phyloP scores from a whole-genome alignment of 2,888 invertebrate genomes.

The Lamproptera curius region DNA sequence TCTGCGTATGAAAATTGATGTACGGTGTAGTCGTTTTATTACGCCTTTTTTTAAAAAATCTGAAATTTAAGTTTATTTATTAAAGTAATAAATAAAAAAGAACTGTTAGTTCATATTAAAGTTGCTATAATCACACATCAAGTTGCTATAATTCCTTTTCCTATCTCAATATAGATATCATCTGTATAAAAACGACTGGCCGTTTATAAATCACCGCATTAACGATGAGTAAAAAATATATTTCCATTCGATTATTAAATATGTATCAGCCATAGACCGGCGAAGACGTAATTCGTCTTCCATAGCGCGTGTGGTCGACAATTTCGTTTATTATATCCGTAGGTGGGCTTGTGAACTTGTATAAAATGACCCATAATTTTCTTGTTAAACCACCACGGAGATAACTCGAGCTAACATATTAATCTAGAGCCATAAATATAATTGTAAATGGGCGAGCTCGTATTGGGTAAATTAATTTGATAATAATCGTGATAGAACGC shows the following conservation, averaged over 20 bases:
- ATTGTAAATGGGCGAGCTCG: slow-evolving; percentile 31
- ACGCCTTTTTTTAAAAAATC: no score
- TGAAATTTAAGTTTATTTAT: no score
- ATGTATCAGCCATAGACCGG: slow-evolving; percentile 32
- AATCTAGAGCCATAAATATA: slow-evolving; percentile 60
- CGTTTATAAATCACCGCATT: slow-evolving; percentile 41
- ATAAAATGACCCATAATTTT: slow-evolving; percentile 69
- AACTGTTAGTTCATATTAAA: no score
- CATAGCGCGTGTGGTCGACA: slow-evolving; percentile 59
- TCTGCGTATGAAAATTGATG: no score
- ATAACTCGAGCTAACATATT: slow-evolving; percentile 57
- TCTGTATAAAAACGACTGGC: slow-evolving; percentile 39
- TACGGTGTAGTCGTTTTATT: no score
- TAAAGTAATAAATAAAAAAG: no score
- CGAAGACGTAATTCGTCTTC: slow-evolving; percentile 39
- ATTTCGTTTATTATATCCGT: slow-evolving; percentile 61
- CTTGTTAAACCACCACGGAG: slow-evolving; percentile 58
- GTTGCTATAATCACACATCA: no score
- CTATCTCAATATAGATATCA: no score
- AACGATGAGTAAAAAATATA: slow-evolving; percentile 30
- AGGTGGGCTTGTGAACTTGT: slow-evolving; percentile 63
- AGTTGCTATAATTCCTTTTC: no score
- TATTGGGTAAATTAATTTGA: not conserved
- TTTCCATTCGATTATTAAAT: slow-evolving; percentile 31
- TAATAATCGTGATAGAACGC: not conserved